phyloP scores from a whole-genome alignment of 2,113 vertebrate genomes.

The Nansenia antarctica region DNA sequence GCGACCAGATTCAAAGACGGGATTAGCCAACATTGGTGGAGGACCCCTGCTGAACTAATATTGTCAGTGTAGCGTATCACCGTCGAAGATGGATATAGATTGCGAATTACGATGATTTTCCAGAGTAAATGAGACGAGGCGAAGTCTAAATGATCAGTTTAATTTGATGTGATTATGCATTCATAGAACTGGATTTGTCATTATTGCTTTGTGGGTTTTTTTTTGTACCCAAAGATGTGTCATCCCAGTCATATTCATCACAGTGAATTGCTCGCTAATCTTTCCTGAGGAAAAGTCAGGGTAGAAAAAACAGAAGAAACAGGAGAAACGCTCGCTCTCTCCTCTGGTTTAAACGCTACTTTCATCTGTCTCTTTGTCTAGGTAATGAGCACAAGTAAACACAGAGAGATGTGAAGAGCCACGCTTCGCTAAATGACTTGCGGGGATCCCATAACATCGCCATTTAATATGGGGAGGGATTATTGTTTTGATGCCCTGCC shows the following conservation, averaged over 20 bases:
- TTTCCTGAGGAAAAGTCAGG: not conserved
- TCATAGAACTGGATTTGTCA: not conserved
- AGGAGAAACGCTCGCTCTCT: not conserved
- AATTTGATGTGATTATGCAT: not conserved
- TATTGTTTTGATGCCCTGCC: constrained; percentile 78
- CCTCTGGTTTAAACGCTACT: not conserved
- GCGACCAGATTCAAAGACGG: constrained; percentile 10
- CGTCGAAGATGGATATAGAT: not conserved
- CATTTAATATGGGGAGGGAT: constrained; percentile 79
- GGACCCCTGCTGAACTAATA: constrained; percentile 8
- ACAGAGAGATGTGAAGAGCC: constrained; percentile 50
- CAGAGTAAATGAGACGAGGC: constrained; percentile 7
- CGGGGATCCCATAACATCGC: constrained; percentile 71
- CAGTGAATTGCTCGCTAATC: not conserved
- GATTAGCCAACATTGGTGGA: not conserved
- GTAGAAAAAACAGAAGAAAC: no score
- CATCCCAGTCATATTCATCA: not conserved
- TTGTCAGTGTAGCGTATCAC: constrained; percentile 1
- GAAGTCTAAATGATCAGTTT: not conserved
- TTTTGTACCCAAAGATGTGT: not conserved
- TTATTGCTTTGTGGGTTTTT: not conserved
- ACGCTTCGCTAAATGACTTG: constrained; percentile 76
- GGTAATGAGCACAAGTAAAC: constrained; percentile 34
- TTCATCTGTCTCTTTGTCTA: constrained; percentile 20
- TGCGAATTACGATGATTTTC: not conserved